Evolutionary conservation across 1,140 invertebrate genomes (phyloP).

Genomic region (Trypoxylus dichotomus): DNA sequence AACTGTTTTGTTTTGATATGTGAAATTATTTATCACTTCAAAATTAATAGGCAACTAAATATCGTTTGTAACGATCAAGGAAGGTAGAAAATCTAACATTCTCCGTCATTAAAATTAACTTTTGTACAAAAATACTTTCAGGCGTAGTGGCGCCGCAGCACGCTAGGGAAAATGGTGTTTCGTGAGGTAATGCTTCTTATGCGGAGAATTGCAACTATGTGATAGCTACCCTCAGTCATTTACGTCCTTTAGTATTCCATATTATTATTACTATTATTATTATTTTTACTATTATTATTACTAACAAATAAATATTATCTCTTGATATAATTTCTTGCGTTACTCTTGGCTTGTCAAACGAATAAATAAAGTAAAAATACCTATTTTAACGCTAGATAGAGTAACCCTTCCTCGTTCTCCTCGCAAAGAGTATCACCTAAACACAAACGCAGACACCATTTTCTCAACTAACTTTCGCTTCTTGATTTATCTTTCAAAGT

Average conservation of each 20-base stretch:
- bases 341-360: neutral
- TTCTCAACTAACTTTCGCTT: constrained; percentile 9
- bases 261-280: constrained; percentile 21
- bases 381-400: neutral
- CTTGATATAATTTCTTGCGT: neutral
- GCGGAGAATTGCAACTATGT: constrained; percentile 20
- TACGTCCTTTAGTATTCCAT: neutral
- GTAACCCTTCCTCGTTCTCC: constrained; percentile 27
- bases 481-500: neutral
- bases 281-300: constrained; percentile 16
- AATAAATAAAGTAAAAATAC: neutral
- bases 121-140: constrained; percentile 33
- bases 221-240: constrained; percentile 1
- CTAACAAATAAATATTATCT: neutral
- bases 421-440: constrained; percentile 4
- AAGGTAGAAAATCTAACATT: constrained; percentile 9
- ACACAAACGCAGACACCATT: constrained; percentile 12
- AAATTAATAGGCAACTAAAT: neutral
- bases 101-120: constrained; percentile 14
- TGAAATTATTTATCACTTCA: neutral
- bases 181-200: constrained; percentile 30
- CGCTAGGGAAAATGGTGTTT: constrained; percentile 38
- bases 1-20: too few species aligned
- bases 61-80: neutral
- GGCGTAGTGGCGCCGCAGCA: constrained; percentile 37